These are phyloP conservation scores for Papilio demoleus DNA, from an alignment of 2,888 invertebrate species.

Conservation along the genomic window DNA sequence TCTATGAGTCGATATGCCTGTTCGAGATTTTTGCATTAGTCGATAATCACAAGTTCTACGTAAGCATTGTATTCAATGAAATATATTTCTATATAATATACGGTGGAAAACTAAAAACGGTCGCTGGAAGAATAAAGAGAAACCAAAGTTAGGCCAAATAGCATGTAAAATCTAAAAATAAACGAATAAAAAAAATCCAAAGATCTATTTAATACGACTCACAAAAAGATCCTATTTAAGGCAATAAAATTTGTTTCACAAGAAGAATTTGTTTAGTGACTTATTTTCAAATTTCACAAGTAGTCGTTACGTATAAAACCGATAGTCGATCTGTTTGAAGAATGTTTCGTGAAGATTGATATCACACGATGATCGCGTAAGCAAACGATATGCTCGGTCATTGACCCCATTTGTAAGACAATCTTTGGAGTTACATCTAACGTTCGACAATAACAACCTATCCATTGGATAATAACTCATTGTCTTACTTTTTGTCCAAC, in stretches of 20 bases:
- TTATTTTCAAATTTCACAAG: slow-evolving; percentile 26
- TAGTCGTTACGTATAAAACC: slow-evolving; percentile 27
- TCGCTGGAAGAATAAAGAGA: too few relatives aligned
- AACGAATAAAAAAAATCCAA: too few relatives aligned
- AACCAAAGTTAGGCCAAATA: too few relatives aligned
- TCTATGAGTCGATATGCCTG: not conserved
- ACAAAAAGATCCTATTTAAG: not conserved
- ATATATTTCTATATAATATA: too few relatives aligned
- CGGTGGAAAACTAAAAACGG: too few relatives aligned
- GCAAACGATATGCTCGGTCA: slow-evolving; percentile 77
- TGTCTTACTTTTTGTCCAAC: slow-evolving; percentile 81
- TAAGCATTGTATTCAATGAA: too few relatives aligned
- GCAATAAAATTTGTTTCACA: not conserved
- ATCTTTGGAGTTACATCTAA: slow-evolving; percentile 62
- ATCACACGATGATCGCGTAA: slow-evolving; percentile 76
- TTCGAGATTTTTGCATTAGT: not conserved
- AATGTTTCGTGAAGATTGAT: slow-evolving; percentile 78
- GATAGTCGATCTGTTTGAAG: slow-evolving; percentile 59
- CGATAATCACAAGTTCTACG: not conserved
- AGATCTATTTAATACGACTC: not conserved
- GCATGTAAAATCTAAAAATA: too few relatives aligned
- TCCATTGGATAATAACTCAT: slow-evolving; percentile 80
- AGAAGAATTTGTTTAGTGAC: not conserved
- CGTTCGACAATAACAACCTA: slow-evolving; percentile 74
- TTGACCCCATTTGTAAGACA: slow-evolving; percentile 70